phyloP scores from a whole-genome alignment of 1,140 invertebrate genomes.

The Conus ventricosus region DNA sequence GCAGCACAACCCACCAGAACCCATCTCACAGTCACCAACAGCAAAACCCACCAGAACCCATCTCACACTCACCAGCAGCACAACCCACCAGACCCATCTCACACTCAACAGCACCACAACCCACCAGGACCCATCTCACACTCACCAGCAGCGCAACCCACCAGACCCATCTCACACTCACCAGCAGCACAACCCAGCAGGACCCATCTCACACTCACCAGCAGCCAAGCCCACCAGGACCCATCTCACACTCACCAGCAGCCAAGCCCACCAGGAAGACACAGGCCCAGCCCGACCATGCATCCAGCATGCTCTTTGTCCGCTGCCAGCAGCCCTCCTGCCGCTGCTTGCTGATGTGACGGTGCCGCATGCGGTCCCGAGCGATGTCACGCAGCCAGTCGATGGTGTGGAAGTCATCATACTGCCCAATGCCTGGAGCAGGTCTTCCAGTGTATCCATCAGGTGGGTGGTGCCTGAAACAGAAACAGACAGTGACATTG shows the following conservation, averaged over 20 bases:
- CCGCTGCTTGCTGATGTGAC: slow-evolving; percentile 89
- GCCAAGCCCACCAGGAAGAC: slow-evolving; percentile 95
- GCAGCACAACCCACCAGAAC: too few species aligned
- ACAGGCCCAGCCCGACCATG: slow-evolving; percentile 99
- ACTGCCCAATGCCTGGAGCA: slow-evolving; percentile 93
- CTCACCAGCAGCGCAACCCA: too few species aligned
- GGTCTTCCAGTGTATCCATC: slow-evolving; percentile 81
- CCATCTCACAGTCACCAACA: too few species aligned
- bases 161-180: too few species aligned
- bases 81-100: too few species aligned
- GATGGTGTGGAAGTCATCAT: slow-evolving; percentile 99
- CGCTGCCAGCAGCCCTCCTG: slow-evolving; percentile 67
- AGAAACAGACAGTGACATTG: not conserved
- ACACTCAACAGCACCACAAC: too few species aligned
- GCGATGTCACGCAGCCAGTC: slow-evolving; percentile 99
- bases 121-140: too few species aligned
- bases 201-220: too few species aligned
- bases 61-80: too few species aligned
- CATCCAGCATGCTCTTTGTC: slow-evolving; percentile 81
- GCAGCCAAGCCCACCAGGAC: too few species aligned
- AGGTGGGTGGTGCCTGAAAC: slow-evolving; percentile 68
- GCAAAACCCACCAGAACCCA: too few species aligned
- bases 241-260: slow-evolving; percentile 71
- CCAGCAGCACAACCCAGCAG: too few species aligned
- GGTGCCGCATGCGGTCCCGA: slow-evolving; percentile 96